phyloP scores from a whole-genome alignment of 1,140 invertebrate species.

The Bicyclus anynana region DNA sequence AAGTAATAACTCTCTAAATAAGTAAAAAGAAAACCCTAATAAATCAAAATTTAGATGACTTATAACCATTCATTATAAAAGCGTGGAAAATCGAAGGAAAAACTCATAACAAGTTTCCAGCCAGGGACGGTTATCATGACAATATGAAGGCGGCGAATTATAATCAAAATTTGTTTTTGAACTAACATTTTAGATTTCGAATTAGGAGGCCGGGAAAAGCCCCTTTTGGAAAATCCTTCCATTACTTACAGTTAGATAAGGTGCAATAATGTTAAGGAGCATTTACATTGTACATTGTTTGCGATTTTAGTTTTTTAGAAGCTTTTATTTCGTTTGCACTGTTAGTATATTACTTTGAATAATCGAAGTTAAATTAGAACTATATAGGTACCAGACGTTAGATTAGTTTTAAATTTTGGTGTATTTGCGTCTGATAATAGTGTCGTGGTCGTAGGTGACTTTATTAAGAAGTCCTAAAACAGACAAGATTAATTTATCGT shows the following conservation, averaged over 20 bases:
- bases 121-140: neutral
- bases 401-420: too few species aligned
- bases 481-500: too few species aligned
- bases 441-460: too few species aligned
- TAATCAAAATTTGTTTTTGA: constrained; percentile 1
- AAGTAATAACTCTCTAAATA: too few species aligned
- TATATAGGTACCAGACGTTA: too few species aligned
- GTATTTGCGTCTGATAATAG: too few species aligned
- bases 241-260: constrained; percentile 3
- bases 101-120: neutral
- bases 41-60: neutral
- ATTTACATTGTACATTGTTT: neutral
- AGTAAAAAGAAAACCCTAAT: too few species aligned
- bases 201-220: neutral
- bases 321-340: too few species aligned
- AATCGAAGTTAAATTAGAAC: too few species aligned
- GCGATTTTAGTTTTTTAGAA: neutral
- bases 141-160: constrained; percentile 3
- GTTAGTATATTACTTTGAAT: too few species aligned
- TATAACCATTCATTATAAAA: neutral
- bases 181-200: constrained; percentile 1
- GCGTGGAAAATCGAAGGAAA: neutral
- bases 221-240: neutral
- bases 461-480: too few species aligned
- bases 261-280: neutral